Conservation (phyloP, 2,797 vertebrate genomes). For the Gila robusta region DNA sequence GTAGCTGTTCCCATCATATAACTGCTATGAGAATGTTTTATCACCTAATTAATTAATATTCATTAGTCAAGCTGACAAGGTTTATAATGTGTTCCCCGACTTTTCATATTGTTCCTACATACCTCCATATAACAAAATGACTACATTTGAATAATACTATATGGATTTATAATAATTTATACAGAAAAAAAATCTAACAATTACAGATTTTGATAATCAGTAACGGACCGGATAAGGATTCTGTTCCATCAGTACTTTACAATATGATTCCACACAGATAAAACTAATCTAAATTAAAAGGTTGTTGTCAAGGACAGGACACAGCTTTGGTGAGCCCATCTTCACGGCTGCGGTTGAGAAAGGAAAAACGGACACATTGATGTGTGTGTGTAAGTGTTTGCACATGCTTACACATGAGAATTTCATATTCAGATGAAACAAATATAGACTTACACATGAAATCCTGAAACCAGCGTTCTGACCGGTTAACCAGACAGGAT, state of each 20-base stretch:
- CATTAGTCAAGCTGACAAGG: neutral
- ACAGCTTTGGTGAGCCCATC: conserved; percentile 71
- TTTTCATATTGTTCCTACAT: neutral
- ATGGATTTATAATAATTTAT: neutral
- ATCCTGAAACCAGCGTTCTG: conserved; percentile 74
- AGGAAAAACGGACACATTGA: conserved; percentile 29
- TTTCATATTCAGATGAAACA: neutral
- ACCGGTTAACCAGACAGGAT: conserved; percentile 75
- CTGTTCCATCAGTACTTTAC: neutral
- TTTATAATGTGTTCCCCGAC: neutral
- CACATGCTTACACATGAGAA: conserved; percentile 10
- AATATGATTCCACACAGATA: neutral
- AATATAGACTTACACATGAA: conserved; percentile 75
- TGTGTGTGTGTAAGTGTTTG: neutral
- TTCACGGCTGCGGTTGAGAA: conserved; percentile 68
- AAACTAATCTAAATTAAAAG: conserved; percentile 46
- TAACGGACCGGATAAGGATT: neutral
- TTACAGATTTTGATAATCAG: neutral
- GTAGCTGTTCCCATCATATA: neutral
- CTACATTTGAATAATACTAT: neutral
- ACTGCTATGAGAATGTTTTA: neutral
- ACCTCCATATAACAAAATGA: neutral
- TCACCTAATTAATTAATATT: neutral
- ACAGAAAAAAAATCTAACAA: neutral
- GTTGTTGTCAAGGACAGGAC: conserved; percentile 59